Evolutionary conservation across 1,140 invertebrate species (phyloP), one percentile per base, ranked within the genome.

Genomic region (Leptinotarsa lineolata): DNA sequence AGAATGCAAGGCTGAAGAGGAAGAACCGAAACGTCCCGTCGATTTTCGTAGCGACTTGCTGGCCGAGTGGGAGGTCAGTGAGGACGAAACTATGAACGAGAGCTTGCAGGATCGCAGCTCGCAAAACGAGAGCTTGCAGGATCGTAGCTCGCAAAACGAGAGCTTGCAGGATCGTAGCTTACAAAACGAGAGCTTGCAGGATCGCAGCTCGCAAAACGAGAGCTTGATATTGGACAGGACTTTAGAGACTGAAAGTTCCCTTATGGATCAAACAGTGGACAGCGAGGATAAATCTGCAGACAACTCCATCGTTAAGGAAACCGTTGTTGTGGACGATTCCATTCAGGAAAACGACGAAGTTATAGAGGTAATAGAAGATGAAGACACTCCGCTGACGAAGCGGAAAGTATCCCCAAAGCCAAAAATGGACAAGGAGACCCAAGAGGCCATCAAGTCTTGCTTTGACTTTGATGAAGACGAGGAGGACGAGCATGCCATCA

Each of bases 391-490:
- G 6, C 4, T 16, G 6, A 54, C 48, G n/a, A 54, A 54, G 48
- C 15, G 58, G 84, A 44, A 13, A 70, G 46, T 15, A 13, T 18
- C 15, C 13, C 21, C 44, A 8, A 46, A 59, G 61, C 18, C 48
- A 2, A 30, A n/a, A 15, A 54, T 24, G 15, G 60, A 67, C 5
- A 71, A 72, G 65, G 72, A 74, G 11, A 77, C 75, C 6, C 77
- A 79, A 58, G 73, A 77, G 6, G 85, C 84, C 58, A 81, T 79
- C 79, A 82, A 86, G 77, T 86, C 87, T 4, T 89, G 88, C 74
- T 89, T 89, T 74, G 88, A 89, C 84, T 89, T 89, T 74, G 83
- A 88, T 18, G 88, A 89, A 46, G 84, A 88, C 20, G 88, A 89
- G 45, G 88, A 89, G 58, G 87, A 88, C 76, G 78, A 86, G 22